phyloP scores from a whole-genome alignment of 2,797 vertebrate species.

The Eulemur mongoz region DNA sequence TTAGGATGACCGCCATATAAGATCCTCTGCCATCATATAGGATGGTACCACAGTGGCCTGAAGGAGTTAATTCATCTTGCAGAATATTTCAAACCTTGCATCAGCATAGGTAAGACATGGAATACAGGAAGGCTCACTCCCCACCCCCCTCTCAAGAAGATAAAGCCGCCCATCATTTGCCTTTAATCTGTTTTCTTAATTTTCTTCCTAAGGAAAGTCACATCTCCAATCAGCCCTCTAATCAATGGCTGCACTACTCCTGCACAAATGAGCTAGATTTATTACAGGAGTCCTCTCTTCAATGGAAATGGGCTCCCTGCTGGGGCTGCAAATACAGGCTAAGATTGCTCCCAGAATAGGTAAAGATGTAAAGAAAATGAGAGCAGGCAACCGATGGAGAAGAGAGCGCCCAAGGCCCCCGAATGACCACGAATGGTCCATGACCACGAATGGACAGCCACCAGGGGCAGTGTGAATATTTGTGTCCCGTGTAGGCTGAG shows the following conservation, averaged over 20 bases:
- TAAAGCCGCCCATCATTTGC: conserved; percentile 72
- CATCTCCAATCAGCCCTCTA: conserved; percentile 76
- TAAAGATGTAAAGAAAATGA: conserved; percentile 51
- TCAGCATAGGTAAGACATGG: not conserved
- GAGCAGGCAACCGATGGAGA: not conserved
- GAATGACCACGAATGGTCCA: not conserved
- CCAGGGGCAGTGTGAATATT: not conserved
- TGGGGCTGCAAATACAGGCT: conserved; percentile 68
- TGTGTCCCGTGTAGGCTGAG: not conserved
- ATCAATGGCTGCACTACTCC: conserved; percentile 73
- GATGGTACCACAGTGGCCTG: not conserved
- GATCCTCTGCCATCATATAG: not conserved
- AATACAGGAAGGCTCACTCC: not conserved
- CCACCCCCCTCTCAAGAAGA: conserved; percentile 43
- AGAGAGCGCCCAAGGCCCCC: not conserved
- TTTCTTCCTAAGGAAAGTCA: conserved; percentile 74
- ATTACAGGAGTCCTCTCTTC: conserved; percentile 75
- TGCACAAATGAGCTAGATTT: conserved; percentile 76
- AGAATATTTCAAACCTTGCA: not conserved
- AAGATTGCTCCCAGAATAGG: conserved; percentile 71
- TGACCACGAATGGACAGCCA: not conserved
- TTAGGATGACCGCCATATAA: not conserved
- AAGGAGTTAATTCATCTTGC: conserved; percentile 58
- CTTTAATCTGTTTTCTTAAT: conserved; percentile 80
- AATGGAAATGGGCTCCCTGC: conserved; percentile 76